Evolutionary conservation across 30 jellyfish, hydroid and myxozoan species (phyloP), one percentile per base, ranked within the genome.

Genomic region (Aurelia sp.): DNA sequence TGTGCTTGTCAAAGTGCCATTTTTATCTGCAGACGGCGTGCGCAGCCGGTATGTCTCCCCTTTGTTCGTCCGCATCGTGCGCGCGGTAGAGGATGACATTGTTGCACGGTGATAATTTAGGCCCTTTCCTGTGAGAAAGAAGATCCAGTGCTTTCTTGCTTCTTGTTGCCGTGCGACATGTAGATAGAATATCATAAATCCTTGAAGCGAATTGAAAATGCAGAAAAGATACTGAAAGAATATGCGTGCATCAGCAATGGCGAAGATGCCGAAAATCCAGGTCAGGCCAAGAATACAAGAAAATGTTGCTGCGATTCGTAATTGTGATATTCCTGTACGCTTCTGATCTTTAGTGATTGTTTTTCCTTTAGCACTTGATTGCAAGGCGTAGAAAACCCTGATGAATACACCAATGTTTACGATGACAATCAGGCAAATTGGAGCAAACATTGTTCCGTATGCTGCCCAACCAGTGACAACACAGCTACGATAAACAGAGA

Each of bases 261-360:
- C 90, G 63, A 86, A 86, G n/a, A 76, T 21, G 24, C 90, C 95
- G 63, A 64, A 86, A 20, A 74, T 84, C 95, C 95, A 86, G 27
- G 95, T 86, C 5, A 86, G 89, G 81, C 95, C 95, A 63, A 86
- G 89, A 9, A 86, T 52, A 65, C 85, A 61, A 18, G 88, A 74
- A 64, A 64, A 86, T 8, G 87, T 71, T 50, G 79, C 87, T 4
- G 82, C 87, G 24, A 85, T 71, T 8, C 94, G 94, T 6, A 74
- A 57, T 24, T 85, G 95, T 4, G 89, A 64, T 4, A 71, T 61
- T 20, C 90, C 95, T 6, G 77, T 21, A 17, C 84, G 73, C 72
- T 41, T 41, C 24, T 86, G 89, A 21, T 86, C 95, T 66, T 86
- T 86, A 0, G 79, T 60, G 18, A 62, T 66, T n/a, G 50, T 75